phyloP scores from a whole-genome alignment of 2,113 vertebrate genomes.

The Spizaetus ornatus region DNA sequence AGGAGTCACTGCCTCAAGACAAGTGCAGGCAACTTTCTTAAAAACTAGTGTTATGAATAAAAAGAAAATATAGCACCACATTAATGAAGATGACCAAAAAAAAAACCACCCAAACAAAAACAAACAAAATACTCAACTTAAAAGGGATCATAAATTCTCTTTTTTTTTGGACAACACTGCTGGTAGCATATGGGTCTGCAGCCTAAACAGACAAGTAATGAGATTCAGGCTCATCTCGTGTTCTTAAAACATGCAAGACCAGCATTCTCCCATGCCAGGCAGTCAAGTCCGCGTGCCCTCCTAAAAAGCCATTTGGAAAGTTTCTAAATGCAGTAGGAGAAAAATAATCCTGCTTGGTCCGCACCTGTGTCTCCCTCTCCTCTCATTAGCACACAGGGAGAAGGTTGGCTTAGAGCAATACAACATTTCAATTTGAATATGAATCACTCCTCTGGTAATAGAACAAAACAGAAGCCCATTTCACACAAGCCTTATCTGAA shows the following conservation, averaged over 20 bases:
- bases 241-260: background rate
- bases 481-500: background rate
- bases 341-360: background rate
- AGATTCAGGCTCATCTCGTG: background rate
- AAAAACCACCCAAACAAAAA: background rate
- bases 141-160: background rate
- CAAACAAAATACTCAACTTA: background rate
- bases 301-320: constrained; percentile 39
- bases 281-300: background rate
- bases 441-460: constrained; percentile 46
- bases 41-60: background rate
- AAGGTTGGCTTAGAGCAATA: constrained; percentile 16
- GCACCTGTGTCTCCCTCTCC: background rate
- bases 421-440: constrained; percentile 4
- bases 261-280: background rate
- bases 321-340: constrained; percentile 14
- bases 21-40: background rate
- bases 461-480: constrained; percentile 25
- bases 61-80: background rate
- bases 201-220: background rate
- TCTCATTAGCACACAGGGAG: background rate
- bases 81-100: background rate
- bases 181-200: background rate
- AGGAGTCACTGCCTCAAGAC: background rate
- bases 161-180: background rate